Evolutionary conservation across 2,797 vertebrate genomes (phyloP), one percentile per base, ranked within the genome.

Genomic region (Setipinna tenuifilis): DNA sequence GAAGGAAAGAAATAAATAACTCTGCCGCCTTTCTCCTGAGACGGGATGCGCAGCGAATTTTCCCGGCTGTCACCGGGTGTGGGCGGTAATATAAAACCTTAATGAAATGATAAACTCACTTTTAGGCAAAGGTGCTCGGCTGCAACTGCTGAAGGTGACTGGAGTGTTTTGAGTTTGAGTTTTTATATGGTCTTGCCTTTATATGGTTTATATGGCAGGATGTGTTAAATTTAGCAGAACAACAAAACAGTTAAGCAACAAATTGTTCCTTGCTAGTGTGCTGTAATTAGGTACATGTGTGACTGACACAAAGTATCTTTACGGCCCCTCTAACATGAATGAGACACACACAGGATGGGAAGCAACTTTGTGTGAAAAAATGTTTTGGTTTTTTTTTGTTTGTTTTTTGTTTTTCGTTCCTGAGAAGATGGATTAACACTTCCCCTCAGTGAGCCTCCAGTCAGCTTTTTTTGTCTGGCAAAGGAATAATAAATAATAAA

Each of bases 201-300:
- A 75, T 75, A 35, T 75, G 31, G 35, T 75, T 48, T n/a, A n/a
- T n/a, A n/a, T 75, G 68, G 28, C 68, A 75, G 28, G 28, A 75
- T 19, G 68, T 75, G 68, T 17, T 75, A 41, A 17, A 75, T 75
- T 75, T 31, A 75, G 68, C 68, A 35, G 0, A 31, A 41, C 31
- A 75, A 75, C 68, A 35, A 31, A 35, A 75, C 31, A 17, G 25
- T 75, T 5, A 35, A 31, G 14, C 68, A 28, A 75, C 68, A 75
- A 75, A 75, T 75, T 75, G 28, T 31, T 75, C 17, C 31, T 75
- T 31, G 25, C 25, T 41, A 28, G 68, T 35, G 68, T 0, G 31
- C 35, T 35, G 28, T 75, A 75, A 75, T 75, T 5, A 75, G 68
- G 68, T 75, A 41, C 68, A 75, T 75, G 68, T 75, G 68, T 35